Evolutionary conservation across 2,888 invertebrate species (phyloP).

Genomic region (Adineta ricciae): DNA sequence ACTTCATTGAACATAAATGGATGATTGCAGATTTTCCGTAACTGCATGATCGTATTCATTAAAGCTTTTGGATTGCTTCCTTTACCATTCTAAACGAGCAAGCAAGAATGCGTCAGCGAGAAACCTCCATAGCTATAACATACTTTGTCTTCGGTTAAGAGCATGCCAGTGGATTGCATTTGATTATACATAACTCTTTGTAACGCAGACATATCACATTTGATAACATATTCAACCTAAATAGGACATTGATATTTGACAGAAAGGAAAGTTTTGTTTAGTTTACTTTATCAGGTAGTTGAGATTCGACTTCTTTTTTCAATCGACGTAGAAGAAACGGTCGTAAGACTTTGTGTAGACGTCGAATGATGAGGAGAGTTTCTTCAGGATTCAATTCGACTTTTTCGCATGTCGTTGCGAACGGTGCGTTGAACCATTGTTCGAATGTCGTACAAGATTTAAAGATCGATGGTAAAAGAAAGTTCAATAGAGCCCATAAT

Average conservation of each 20-base stretch:
- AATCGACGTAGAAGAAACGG: slow-evolving; percentile 90
- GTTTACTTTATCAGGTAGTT: slow-evolving; percentile 77
- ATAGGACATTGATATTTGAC: not conserved
- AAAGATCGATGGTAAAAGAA: slow-evolving; percentile 92
- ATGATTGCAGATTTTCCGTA: slow-evolving; percentile 95
- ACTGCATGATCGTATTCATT: slow-evolving; percentile 97
- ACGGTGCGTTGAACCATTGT: slow-evolving; percentile 99
- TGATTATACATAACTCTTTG: slow-evolving; percentile 86
- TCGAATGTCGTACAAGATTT: slow-evolving; percentile 96
- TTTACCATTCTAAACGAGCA: slow-evolving; percentile 49
- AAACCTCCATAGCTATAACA: no score
- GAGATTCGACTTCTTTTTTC: slow-evolving; percentile 98
- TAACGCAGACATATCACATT: slow-evolving; percentile 95
- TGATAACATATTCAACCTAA: slow-evolving; percentile 77
- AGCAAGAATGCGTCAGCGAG: no score
- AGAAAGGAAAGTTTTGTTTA: slow-evolving; percentile 70
- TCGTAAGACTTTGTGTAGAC: slow-evolving; percentile 92
- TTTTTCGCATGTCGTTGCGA: slow-evolving; percentile 91
- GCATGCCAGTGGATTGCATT: slow-evolving; percentile 90
- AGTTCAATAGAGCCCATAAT: slow-evolving; percentile 93
- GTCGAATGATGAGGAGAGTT: slow-evolving; percentile 96
- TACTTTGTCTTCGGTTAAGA: slow-evolving; percentile 71
- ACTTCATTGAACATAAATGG: slow-evolving; percentile 99
- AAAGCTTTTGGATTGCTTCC: slow-evolving; percentile 69
- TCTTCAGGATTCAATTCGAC: slow-evolving; percentile 98